Evolutionary conservation across 2,113 vertebrate genomes (phyloP).

Genomic region (Petrocephalus zakoni): DNA sequence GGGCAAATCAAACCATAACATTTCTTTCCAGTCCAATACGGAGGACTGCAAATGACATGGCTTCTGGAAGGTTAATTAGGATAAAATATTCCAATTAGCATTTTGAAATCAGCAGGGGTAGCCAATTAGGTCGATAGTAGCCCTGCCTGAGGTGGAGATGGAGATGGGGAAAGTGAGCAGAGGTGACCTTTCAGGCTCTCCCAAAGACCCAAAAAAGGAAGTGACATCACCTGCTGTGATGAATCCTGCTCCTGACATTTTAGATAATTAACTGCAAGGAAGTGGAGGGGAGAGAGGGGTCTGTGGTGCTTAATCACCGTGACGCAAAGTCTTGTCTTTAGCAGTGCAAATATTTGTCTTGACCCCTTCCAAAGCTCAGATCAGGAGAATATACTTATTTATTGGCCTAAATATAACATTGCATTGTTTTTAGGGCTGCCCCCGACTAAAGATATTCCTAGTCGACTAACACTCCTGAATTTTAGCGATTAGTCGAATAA

Average conservation of each 20-base stretch:
- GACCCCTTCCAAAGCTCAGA: neutral
- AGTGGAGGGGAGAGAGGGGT: neutral
- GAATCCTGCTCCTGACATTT: constrained; percentile 42
- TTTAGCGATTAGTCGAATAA: no score
- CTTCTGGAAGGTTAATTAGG: constrained; percentile 68
- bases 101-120: constrained; percentile 59
- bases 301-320: neutral
- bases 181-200: constrained; percentile 45
- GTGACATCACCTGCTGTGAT: constrained; percentile 25
- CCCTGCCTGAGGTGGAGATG: constrained; percentile 26
- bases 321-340: neutral
- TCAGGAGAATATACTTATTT: neutral
- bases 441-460: no score
- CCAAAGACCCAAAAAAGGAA: constrained; percentile 40
- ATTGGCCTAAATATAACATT: neutral
- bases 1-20: neutral
- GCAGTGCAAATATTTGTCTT: neutral
- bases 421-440: neutral
- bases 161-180: constrained; percentile 22
- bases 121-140: constrained; percentile 62
- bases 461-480: no score
- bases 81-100: constrained; percentile 66
- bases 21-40: constrained; percentile 31
- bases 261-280: constrained; percentile 27
- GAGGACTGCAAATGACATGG: constrained; percentile 61